Base-by-base conservation (phyloP, 2,797 vertebrate genomes). In the Anabacerthia variegaticeps region DNA sequence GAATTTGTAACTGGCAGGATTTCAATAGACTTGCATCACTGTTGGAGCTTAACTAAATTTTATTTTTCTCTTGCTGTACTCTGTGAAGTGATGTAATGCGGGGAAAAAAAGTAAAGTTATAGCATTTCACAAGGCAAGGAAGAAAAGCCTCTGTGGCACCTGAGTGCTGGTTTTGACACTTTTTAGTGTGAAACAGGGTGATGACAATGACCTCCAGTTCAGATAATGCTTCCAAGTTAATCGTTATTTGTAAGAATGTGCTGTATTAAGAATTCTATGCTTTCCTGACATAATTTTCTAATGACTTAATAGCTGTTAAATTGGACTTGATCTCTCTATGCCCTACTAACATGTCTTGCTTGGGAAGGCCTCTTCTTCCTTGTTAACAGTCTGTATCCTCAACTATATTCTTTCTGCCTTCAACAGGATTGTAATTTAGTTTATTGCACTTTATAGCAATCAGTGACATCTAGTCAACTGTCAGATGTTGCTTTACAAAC, bases 1-100 rank as follows among this genome's bases (percentile, higher is more conserved):
- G 94, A 97, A 84, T 96, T 98, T 98, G 97, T 97, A 98, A 97
- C 96, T 97, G 97, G 95, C 96, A 97, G 51, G 92, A 96, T 98
- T 97, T 98, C 98, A 98, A 65, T 80, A 94, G 97, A 93, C 96
- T 96, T 96, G 92, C 91, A 85, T 96, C 75, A 69, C 59, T 93
- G 6, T 81, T 95, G 87, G 67, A 85, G 59, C 46, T 36, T 46
- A 78, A 90, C 51, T 85, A 32, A 32, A 6, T 59, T 54, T 81
- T 78, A 48, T 81, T 61, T 69, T 90, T 89, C 76, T 73, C 55
- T 56, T 87, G 34, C 48, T 88, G 44, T 94, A 36, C 44, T 43
- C 44, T 69, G 55, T 30, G 23, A 97, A 94, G 87, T 98, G 98
- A 97, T 92, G 93, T 46, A 78, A 66, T 66, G 22, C 26, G 21